These are phyloP conservation scores for Junonia oenone DNA, from an alignment of 2,888 invertebrate genomes.

Conservation along the genomic window DNA sequence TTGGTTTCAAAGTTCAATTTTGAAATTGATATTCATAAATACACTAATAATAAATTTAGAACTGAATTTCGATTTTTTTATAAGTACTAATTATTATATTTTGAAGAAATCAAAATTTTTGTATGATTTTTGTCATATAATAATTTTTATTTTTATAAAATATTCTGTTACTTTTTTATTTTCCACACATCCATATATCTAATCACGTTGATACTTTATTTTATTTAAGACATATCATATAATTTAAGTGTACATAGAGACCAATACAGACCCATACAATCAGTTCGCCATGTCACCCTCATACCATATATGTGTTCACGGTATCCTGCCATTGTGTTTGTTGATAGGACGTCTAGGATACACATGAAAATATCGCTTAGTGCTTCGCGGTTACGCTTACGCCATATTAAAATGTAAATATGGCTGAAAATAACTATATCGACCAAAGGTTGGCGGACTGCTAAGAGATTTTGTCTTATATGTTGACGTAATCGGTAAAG, in stretches of 20 bases:
- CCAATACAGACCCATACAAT: conserved; percentile 23
- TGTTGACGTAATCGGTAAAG: background rate
- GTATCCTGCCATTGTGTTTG: conserved; percentile 26
- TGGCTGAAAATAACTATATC: background rate
- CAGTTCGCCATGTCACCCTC: conserved; percentile 27
- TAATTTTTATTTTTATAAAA: too few relatives aligned
- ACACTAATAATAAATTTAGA: too few relatives aligned
- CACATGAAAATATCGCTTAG: conserved; percentile 23
- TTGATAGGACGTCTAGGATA: conserved; percentile 17
- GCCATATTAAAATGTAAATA: conserved; percentile 17
- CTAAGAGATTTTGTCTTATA: background rate
- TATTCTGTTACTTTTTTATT: background rate
- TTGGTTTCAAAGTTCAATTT: background rate
- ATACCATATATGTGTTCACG: conserved; percentile 25
- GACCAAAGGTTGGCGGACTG: background rate
- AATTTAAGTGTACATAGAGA: conserved; percentile 20
- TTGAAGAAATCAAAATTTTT: too few relatives aligned
- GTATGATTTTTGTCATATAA: too few relatives aligned
- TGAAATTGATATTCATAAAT: background rate
- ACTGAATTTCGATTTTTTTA: too few relatives aligned
- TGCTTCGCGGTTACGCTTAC: conserved; percentile 31
- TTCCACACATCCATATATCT: background rate
- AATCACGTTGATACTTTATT: background rate
- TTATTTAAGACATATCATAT: conserved; percentile 5
- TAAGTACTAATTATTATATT: too few relatives aligned